Base-by-base conservation (phyloP, 1,140 invertebrate species). In the Drosophila eugracilis region DNA sequence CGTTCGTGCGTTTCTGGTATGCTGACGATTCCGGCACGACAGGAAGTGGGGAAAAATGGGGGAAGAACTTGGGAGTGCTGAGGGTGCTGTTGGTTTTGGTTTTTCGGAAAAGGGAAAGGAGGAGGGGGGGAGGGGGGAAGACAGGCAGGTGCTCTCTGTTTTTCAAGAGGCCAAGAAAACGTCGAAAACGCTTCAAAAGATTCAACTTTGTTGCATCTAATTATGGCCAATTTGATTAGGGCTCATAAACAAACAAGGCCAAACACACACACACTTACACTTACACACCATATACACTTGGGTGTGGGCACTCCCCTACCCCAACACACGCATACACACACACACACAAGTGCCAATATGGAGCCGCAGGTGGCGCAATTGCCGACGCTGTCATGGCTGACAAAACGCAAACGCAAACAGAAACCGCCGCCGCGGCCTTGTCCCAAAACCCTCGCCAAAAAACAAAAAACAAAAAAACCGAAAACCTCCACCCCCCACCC, bases 361-460 rank as follows among this genome's bases (percentile, higher is more conserved):
- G 58, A 76, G 80, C 80, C 80, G 81, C 80, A 84, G 76, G 81
- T 84, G 80, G 72, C 60, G 72, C 60, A 73, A 72, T 73, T 67
- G 67, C 67, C 53, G 41, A 21, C 52, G 79, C 79, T 84, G 80
- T 85, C 80, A 85, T 59, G 62, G 59, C 80, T 80, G 76, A 80
- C 81, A 86, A 84, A 85, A 84, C 77, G 81, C 66, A 85, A 84
- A 85, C 72, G 80, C 72, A 86, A 84, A 84, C 81, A 84, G 28
- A 85, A 84, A 79, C 81, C 80, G 71, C 81, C 80, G 71, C 60
- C 55, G 72, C 65, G 81, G 60, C 80, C 78, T 86, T 84, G 72
- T 65, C 52, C 63, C 76, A 76, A 84, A 76, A 63, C 37, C 26
- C 44, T 9, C 15, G 7, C 17, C 21, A 32, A 41, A 7, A 15